Evolutionary conservation across 2,113 vertebrate genomes (phyloP).

Genomic region (Thunnus thynnus): DNA sequence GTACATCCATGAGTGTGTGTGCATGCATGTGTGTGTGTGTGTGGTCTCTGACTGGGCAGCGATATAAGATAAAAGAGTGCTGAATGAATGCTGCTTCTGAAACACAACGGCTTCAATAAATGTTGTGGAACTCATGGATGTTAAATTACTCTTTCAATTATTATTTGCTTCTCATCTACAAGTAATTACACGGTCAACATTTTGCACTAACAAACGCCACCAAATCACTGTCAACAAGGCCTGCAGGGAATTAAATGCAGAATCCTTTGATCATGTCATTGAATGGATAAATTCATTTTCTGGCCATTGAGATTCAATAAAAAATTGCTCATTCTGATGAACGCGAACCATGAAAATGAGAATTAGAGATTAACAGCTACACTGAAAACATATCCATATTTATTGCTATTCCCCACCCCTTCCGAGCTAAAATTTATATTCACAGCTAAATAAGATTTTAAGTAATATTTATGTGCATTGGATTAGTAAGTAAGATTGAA

Average conservation of each 20-base stretch:
- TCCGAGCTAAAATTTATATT: conserved; percentile 1
- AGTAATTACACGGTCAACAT: conserved; percentile 6
- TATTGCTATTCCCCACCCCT: not conserved
- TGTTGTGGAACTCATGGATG: not conserved
- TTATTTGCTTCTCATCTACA: conserved; percentile 13
- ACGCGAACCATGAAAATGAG: not conserved
- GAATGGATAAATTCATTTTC: not conserved
- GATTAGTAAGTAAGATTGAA: conserved; percentile 34
- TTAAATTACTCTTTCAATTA: conserved; percentile 21
- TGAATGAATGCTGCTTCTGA: conserved; percentile 1
- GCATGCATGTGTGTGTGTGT: conserved; percentile 23
- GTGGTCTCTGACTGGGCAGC: conserved; percentile 35
- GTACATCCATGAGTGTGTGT: not conserved
- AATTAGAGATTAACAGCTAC: not conserved
- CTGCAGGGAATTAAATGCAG: not conserved
- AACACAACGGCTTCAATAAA: not conserved
- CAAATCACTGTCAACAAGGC: not conserved
- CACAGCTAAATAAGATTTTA: conserved; percentile 6
- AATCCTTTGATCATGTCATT: not conserved
- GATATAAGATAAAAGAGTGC: not conserved
- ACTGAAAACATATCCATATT: not conserved
- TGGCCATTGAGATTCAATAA: conserved; percentile 1
- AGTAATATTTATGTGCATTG: conserved; percentile 4
- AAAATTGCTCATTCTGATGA: not conserved
- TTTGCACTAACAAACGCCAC: not conserved